These are phyloP conservation scores for Allolobophora icterica DNA, from an alignment of 2,888 invertebrate species.

Conservation along the genomic window DNA sequence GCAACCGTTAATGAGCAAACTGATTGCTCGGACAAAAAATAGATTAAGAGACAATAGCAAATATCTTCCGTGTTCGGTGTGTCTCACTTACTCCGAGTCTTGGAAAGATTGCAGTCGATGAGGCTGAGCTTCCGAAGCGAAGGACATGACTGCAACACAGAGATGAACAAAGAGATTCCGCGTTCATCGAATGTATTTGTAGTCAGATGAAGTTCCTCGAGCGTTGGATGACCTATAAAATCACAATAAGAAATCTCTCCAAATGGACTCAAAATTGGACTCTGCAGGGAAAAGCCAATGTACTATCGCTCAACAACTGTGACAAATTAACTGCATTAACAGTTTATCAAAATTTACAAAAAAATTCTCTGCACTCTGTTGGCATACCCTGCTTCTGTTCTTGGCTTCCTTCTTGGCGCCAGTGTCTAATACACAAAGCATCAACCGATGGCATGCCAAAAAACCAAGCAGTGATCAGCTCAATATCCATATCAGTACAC, in stretches of 20 bases:
- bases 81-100: not conserved
- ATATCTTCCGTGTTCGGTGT: not conserved
- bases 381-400: no score
- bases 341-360: no score
- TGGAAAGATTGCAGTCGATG: not conserved
- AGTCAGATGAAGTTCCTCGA: not conserved
- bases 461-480: no score
- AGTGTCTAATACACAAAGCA: no score
- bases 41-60: no score
- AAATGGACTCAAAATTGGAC: not conserved
- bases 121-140: not conserved
- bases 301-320: not conserved
- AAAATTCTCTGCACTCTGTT: no score
- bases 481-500: no score
- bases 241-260: not conserved
- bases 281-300: not conserved
- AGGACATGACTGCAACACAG: not conserved
- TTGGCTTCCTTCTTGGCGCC: no score
- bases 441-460: no score
- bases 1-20: no score
- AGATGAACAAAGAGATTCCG: not conserved
- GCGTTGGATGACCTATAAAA: not conserved
- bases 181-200: not conserved
- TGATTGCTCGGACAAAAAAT: no score
- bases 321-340: not conserved